Conservation (phyloP, 2,797 vertebrate species). For the Valencia hispanica region DNA sequence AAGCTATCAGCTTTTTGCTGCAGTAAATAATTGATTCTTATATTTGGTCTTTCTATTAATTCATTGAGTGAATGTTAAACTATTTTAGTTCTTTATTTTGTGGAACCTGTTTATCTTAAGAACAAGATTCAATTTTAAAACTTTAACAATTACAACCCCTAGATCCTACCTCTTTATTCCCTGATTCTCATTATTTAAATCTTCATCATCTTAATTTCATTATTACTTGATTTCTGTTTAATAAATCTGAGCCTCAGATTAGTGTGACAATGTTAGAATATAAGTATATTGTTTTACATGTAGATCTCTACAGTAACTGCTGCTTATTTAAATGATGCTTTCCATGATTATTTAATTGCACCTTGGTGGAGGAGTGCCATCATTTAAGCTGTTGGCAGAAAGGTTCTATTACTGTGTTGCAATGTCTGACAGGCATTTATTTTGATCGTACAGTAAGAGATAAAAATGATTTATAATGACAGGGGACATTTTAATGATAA, state of each 20-base stretch:
- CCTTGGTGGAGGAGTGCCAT: neutral
- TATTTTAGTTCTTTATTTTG: neutral
- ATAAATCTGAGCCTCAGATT: neutral
- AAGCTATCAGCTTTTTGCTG: neutral
- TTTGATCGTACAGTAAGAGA: neutral
- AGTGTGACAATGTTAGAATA: neutral
- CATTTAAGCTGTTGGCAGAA: slow-evolving; percentile 1
- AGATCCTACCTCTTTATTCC: too few species aligned
- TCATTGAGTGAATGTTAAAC: neutral
- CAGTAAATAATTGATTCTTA: neutral
- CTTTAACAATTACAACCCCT: neutral
- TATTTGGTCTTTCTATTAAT: neutral
- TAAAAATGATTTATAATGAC: slow-evolving; percentile 1
- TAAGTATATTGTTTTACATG: neutral
- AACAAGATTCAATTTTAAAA: neutral
- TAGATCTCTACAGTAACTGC: neutral
- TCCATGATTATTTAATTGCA: neutral
- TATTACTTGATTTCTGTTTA: neutral
- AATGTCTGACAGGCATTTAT: neutral
- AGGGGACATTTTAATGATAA: slow-evolving; percentile 1
- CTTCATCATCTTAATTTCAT: neutral
- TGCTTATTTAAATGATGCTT: slow-evolving; percentile 3
- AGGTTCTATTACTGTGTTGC: slow-evolving; percentile 8
- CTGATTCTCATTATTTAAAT: neutral
- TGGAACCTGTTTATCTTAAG: neutral